phyloP scores from a whole-genome alignment of 2,888 invertebrate species.

The Eledona agricola region DNA sequence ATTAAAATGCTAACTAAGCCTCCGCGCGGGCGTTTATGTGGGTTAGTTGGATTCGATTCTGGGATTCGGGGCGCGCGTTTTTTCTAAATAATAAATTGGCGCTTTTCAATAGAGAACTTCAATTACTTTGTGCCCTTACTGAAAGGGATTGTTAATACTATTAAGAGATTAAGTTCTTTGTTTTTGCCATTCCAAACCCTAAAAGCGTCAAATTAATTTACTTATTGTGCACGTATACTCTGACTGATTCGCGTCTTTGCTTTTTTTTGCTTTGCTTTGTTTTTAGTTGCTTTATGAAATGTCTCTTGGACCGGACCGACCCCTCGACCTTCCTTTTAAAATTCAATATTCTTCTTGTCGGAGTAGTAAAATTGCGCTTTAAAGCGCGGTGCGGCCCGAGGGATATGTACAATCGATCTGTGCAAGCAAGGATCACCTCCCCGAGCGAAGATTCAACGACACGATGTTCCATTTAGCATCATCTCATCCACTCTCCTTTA shows the following conservation, averaged over 20 bases:
- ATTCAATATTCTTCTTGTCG: constrained; percentile 43
- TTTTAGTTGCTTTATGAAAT: no score
- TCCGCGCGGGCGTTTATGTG: constrained; percentile 15
- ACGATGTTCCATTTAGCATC: constrained; percentile 51
- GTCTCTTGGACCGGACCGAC: constrained; percentile 3
- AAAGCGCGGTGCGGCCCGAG: constrained; percentile 45
- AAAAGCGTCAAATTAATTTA: constrained; percentile 40
- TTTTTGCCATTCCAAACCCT: constrained; percentile 31
- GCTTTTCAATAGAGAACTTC: constrained; percentile 35
- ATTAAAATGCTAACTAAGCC: constrained; percentile 35
- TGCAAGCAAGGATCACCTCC: constrained; percentile 48
- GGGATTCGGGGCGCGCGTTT: constrained; percentile 16
- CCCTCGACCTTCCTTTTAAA: constrained; percentile 30
- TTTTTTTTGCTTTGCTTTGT: background rate
- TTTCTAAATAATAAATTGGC: constrained; percentile 36
- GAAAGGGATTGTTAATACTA: constrained; percentile 38
- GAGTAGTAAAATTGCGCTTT: constrained; percentile 41
- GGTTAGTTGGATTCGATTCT: constrained; percentile 25
- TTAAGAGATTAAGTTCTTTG: constrained; percentile 39
- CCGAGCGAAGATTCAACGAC: constrained; percentile 48
- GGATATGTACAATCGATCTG: constrained; percentile 51
- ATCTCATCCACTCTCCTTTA: constrained; percentile 47
- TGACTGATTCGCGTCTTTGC: no score
- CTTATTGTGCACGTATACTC: constrained; percentile 25
- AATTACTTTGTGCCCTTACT: constrained; percentile 33